Evolutionary conservation across 2,113 vertebrate genomes (phyloP), one percentile per base, ranked within the genome.

Genomic region (Ariopsis seemanni): DNA sequence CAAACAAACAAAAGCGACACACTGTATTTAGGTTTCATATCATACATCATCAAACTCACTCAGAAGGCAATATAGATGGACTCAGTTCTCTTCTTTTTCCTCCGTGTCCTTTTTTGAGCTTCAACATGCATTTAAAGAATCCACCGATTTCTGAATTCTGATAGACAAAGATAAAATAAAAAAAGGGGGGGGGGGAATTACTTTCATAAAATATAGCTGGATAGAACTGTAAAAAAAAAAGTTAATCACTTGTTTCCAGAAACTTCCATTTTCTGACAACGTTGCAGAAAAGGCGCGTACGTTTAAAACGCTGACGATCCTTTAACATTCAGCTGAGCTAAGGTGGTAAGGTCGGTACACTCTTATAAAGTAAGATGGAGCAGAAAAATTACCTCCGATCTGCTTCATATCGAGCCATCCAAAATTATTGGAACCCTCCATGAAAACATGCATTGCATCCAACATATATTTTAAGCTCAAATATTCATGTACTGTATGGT

Each of bases 91-190:
- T 52, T 90, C 74, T 52, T 52, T 69, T 81, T 90, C 93, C 17
- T 14, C 85, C 50, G 58, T 18, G 7, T 42, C 17, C 58, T 65
- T 84, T 2, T 8, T 10, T 52, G 4, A 85, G 75, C 20, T 89
- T 87, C 78, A 62, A 42, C 57, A 93, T 55, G 82, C 90, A 92
- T 82, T 90, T 90, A 55, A 95, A 93, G 88, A 94, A 95, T 1
- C 95, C 94, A 75, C 90, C 94, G 22, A 95, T 88, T 25, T 87
- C 82, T 52, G n/a, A 84, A 72, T 88, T 83, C 95, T 96, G 57
- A 79, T 10, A 60, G 60, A 87, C 1, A 48, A 50, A 65, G 27
- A 58, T 30, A 50, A 34, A 60, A 57, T 42, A 42, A 42, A 42
- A 2, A 2, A 2, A 2, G 34, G 34, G 34, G 34, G 34, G 42